Conservation (phyloP, 2,113 vertebrate species). For the Petrocephalus zakoni region DNA sequence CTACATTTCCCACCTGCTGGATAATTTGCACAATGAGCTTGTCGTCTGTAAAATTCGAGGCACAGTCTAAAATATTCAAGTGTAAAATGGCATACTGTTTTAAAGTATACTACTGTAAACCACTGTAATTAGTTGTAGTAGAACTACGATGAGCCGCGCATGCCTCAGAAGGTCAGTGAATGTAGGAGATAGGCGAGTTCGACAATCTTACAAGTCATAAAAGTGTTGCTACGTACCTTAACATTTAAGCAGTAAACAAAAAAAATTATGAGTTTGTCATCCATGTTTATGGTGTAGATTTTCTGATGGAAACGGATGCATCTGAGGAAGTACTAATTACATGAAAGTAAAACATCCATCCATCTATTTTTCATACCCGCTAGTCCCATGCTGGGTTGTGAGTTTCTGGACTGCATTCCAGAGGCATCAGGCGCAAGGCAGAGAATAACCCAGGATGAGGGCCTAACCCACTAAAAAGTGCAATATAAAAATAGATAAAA, state of each 20-base stretch:
- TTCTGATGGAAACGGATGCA: background rate
- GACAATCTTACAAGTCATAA: background rate
- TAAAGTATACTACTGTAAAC: background rate
- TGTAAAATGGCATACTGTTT: background rate
- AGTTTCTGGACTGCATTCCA: background rate
- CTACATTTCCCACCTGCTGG: slow-evolving; percentile 2
- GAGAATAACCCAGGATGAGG: background rate
- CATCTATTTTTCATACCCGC: background rate
- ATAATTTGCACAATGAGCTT: background rate
- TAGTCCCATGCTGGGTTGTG: background rate
- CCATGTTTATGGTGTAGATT: background rate
- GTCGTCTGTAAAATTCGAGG: background rate
- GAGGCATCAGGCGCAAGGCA: background rate
- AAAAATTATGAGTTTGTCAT: background rate
- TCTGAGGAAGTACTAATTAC: background rate
- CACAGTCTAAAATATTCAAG: background rate
- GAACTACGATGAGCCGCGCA: background rate
- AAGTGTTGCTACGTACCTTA: background rate
- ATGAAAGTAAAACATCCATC: background rate
- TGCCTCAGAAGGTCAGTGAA: background rate
- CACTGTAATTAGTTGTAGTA: background rate
- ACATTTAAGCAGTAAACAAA: background rate
- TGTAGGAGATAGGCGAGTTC: background rate
- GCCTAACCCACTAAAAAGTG: background rate
- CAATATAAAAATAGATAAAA: background rate